Conservation (phyloP, 1,140 invertebrate species). For the Galleria mellonella region DNA sequence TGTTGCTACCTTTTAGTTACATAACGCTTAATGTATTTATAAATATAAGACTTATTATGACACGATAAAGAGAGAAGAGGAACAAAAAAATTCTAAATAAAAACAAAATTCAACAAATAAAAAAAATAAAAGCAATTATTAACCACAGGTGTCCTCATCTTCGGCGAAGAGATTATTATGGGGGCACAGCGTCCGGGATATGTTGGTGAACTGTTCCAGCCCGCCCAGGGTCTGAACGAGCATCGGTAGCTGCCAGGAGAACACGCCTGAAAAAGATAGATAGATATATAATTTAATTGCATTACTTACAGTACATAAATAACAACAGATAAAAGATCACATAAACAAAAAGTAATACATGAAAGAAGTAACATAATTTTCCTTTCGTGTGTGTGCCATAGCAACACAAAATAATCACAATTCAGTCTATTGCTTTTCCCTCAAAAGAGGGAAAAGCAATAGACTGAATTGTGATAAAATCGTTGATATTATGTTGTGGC, state of each 20-base stretch:
- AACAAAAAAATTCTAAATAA: too few relatives aligned
- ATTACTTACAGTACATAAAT: too few relatives aligned
- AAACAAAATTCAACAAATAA: too few relatives aligned
- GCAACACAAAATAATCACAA: too few relatives aligned
- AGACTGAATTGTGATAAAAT: background rate
- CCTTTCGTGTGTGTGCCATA: too few relatives aligned
- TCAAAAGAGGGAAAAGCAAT: too few relatives aligned
- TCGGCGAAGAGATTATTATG: constrained; percentile 70
- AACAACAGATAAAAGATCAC: background rate
- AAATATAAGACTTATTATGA: too few relatives aligned
- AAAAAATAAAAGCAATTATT: constrained; percentile 5
- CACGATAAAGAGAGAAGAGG: too few relatives aligned
- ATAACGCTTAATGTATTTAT: too few relatives aligned
- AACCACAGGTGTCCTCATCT: constrained; percentile 48
- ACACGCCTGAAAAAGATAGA: constrained; percentile 58
- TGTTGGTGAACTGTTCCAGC: constrained; percentile 73
- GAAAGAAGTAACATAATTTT: background rate
- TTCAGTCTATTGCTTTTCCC: too few relatives aligned
- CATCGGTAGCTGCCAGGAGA: constrained; percentile 82
- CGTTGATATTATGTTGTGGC: too few relatives aligned
- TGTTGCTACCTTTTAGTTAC: too few relatives aligned
- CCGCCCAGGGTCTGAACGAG: constrained; percentile 68
- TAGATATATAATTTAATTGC: background rate
- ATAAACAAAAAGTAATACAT: background rate
- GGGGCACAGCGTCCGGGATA: constrained; percentile 80